Base-by-base conservation (phyloP, 2,113 vertebrate genomes). In the Bucco capensis region DNA sequence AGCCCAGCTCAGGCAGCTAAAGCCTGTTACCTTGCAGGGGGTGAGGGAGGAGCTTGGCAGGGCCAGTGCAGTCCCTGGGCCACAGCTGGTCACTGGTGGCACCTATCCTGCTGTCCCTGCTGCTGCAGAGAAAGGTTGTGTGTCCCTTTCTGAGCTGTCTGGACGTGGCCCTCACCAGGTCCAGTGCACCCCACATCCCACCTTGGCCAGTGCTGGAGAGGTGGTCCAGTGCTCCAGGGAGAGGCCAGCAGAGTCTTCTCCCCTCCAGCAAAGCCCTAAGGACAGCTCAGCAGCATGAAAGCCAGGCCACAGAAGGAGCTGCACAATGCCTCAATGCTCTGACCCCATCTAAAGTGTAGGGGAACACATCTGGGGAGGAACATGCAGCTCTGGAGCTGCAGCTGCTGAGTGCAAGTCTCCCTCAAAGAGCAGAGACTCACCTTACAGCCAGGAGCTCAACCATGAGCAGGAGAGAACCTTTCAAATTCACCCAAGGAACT, bases 31-130 rank as follows among this genome's bases (percentile, higher is more conserved):
- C 21, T 42, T 15, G 11, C 40, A 42, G 40, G 15, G 40, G 47
- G 47, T 10, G 9, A 49, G 47, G 47, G 47, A 22, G 47, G 47
- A 21, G 47, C 18, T 8, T 19, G 19, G 47, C 19, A 22, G 47
- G 47, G 47, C 21, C 47, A 49, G 11, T 42, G 40, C 40, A 42
- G 40, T 15, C 40, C 40, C 40, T 42, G 40, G 40, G 15, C 47
- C n/a, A n/a, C n/a, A 12, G 46, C 21, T 8, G 0, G 21, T 10
- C 47, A 17, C 46, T 0, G 0, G 10, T 7, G 37, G 14, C 61
- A 35, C 5, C 0, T 5, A 25, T 14, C 24, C 47, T 49, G 47
- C 47, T 49, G 21, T 42, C 40, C 40, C 40, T 42, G 40, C 40
- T 15, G 15, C 40, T 42, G 40, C 46, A 19, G 18, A 19, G 46